A percentile compares a stretch with the other conserved stretches of the same genome.
Evolutionary conservation across 1,140 invertebrate species (phyloP).

Genomic region (Orius laevigatus): DNA sequence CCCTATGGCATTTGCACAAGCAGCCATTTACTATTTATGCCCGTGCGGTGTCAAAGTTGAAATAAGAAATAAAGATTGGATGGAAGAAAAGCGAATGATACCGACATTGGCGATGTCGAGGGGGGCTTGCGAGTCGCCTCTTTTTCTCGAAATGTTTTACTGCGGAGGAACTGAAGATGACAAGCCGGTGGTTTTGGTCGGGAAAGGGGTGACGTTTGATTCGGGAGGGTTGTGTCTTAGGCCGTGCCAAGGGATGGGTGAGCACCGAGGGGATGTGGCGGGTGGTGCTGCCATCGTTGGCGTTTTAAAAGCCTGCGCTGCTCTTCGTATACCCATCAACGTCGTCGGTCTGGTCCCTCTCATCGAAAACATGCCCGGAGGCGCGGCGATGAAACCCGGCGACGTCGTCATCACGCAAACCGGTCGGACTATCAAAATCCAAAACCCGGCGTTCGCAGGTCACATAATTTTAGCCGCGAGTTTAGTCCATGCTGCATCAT

Average conservation of each 20-base stretch:
- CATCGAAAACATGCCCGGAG: slow-evolving; percentile 43
- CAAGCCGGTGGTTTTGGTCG: slow-evolving; percentile 27
- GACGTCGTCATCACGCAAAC: slow-evolving; percentile 45
- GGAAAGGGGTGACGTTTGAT: slow-evolving; percentile 82
- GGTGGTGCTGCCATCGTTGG: slow-evolving; percentile 65
- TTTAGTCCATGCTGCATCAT: slow-evolving; percentile 57
- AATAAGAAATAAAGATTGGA: slow-evolving; percentile 26
- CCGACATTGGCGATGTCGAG: slow-evolving; percentile 42
- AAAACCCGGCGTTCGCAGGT: slow-evolving; percentile 81
- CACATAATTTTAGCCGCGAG: slow-evolving; percentile 77
- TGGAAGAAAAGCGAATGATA: slow-evolving; percentile 40
- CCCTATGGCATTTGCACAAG: slow-evolving; percentile 53
- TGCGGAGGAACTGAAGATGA: slow-evolving; percentile 25
- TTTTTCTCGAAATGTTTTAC: slow-evolving; percentile 29
- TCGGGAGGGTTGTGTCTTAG: slow-evolving; percentile 77
- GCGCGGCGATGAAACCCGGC: slow-evolving; percentile 39
- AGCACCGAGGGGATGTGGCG: slow-evolving; percentile 81
- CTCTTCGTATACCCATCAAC: slow-evolving; percentile 54
- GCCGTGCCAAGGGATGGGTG: slow-evolving; percentile 49
- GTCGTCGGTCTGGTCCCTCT: slow-evolving; percentile 44
- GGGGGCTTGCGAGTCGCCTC: slow-evolving; percentile 41
- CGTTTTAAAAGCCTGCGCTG: slow-evolving; percentile 48
- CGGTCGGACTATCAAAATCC: slow-evolving; percentile 44
- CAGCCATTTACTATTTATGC: slow-evolving; percentile 18
- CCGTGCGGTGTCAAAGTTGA: slow-evolving; percentile 22